Base-by-base conservation (phyloP, 2,888 invertebrate genomes). In the Microdon myrmicae region DNA sequence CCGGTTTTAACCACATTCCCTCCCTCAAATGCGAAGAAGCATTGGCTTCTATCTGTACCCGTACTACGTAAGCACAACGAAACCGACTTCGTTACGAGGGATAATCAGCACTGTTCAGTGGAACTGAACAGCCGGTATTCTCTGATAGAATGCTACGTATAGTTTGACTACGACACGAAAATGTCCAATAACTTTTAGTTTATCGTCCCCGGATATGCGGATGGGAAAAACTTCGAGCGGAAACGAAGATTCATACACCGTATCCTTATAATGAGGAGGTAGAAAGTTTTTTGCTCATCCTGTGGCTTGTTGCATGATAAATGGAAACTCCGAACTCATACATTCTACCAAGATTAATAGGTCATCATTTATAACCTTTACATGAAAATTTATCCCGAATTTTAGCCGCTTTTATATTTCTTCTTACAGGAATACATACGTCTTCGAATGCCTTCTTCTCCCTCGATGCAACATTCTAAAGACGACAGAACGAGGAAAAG, bases 321-420 rank as follows among this genome's bases (percentile, higher is more conserved):
- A 64, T 56, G 58, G 44, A 45, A 49, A 20, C 51, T 41, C 25
- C 22, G 45, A 45, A 37, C 49, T 56, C 61, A 51, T 58, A 41
- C 41, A 64, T 56, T 51, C n/a, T n/a, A n/a, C n/a, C 56, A 56
- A 58, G 61, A 58, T 64, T 64, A 64, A 64, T 64, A 51, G 37
- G 17, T 37, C 51, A 23, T 51, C 49, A 51, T 64, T 64, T 45
- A 51, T 39, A 64, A 45, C 45, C 23, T 49, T 64, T 34, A 47
- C 45, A 51, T 51, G 41, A 51, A 51, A 58, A 51, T 51, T 35
- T 39, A 51, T 25, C 38, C 32, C 48, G 26, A 55, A 37, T n/a
- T 41, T 43, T 20, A 47, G 8, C 32, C 26, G 35, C 25, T 28
- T 22, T 31, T 17, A 8, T 19, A 25, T 34, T n/a, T n/a, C n/a